Evolutionary conservation across 1,140 invertebrate genomes (phyloP), one percentile per base, ranked within the genome.

Genomic region (Physella acuta): DNA sequence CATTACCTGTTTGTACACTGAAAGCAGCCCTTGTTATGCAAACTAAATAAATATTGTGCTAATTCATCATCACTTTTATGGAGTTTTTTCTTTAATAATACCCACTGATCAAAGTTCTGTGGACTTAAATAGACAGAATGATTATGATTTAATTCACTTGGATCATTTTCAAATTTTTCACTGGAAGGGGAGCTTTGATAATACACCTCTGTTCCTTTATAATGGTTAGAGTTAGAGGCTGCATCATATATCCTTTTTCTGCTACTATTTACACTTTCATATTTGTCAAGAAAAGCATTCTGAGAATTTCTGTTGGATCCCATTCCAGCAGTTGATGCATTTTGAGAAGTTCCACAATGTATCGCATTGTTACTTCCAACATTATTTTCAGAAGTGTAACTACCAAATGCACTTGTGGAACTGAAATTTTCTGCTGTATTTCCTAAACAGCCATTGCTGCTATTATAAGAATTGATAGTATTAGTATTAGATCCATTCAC

Each of bases 31-130:
- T 62, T 62, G 5, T 62, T 37, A 44, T 62, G 60, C 26, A 49
- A 26, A 11, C 44, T 24, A 62, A 62, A 62, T 39, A 62, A 24
- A 44, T 62, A 37, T 49, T 62, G 30, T 30, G 60, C 60, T 5
- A 62, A 62, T 2, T 62, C 60, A 62, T 62, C 36, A 26, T 62
- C 60, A 8, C 26, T 1, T 17, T 62, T 62, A 24, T 44, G 37
- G n/a, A 62, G 44, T 20, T 26, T 44, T 62, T 62, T 62, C 24
- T 37, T 30, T 4, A 62, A 37, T 5, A 62, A 62, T 17, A 33
- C 31, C 60, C 60, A 62, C 60, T 62, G 60, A 62, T 62, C 44
- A 24, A 24, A n/a, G 37, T 62, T 62, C 28, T 33, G 2, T 24
- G 60, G 34, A 30, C 17, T 62, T 1, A 62, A n/a, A 44, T 62